Percentiles rank a stretch among this genome's conserved stretches.
These are phyloP conservation scores for Brachyhypopomus occidentalis DNA, from an alignment of 2,113 vertebrate species.

Conservation along the genomic window DNA sequence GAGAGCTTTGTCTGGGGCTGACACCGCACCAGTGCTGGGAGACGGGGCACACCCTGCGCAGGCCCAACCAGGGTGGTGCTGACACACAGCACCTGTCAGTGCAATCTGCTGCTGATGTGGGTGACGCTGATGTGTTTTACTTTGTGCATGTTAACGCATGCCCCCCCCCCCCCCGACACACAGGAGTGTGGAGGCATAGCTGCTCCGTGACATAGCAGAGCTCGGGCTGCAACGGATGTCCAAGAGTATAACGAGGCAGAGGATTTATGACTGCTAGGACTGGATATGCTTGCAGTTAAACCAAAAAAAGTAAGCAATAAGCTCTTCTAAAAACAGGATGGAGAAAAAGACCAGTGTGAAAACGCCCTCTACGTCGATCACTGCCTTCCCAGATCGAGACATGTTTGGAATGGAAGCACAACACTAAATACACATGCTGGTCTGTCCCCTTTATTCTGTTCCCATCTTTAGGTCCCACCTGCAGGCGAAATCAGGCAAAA, in stretches of 20 bases:
- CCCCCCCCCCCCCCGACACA: neutral
- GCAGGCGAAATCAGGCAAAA: neutral
- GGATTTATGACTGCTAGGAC: neutral
- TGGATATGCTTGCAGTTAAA: neutral
- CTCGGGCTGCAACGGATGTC: neutral
- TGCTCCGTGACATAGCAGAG: neutral
- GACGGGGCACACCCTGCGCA: neutral
- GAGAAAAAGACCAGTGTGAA: no score
- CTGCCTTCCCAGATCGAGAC: no score
- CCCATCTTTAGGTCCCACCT: constrained; percentile 7
- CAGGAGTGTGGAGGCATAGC: neutral
- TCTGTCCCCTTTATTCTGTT: neutral
- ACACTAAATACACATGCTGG: no score
- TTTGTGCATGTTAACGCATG: neutral
- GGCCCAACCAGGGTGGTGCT: neutral
- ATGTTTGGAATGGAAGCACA: no score
- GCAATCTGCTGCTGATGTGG: neutral
- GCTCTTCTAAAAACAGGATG: neutral
- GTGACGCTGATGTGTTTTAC: neutral
- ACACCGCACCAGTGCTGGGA: neutral
- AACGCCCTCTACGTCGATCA: no score
- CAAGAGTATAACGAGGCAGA: neutral
- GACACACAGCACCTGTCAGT: no score
- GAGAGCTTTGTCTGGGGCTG: neutral
- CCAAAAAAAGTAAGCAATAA: neutral